Evolutionary conservation across 2,888 invertebrate genomes (phyloP), one percentile per base, ranked within the genome.

Genomic region (Dryadula phaetusa): DNA sequence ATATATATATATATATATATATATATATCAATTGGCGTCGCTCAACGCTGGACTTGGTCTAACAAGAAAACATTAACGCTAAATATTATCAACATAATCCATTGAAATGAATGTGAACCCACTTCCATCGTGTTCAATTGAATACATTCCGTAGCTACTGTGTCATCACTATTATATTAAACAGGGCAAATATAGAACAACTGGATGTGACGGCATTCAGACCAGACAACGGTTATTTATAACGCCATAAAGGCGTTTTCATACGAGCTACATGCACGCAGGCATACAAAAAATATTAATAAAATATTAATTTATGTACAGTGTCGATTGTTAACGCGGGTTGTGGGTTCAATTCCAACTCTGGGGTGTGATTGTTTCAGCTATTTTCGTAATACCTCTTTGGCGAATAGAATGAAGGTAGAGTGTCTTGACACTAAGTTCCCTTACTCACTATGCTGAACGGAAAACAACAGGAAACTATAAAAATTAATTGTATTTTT

Each of bases 191-290:
- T 46, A 46, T 37, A 37, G 20, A 25, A 25, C 42, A 64, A 63
- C 42, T 34, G 34, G 32, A 34, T 2, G 53, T 66, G 69, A 69
- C 63, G 69, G 52, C 25, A 66, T 52, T 28, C 49, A 32, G 47
- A 68, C 53, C 61, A 47, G 66, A 60, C 37, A 12, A 22, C 53
- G 46, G 58, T 60, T 69, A 69, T 69, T 69, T 69, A 40, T 34
- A 66, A 66, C 69, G 69, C 47, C 66, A 40, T 37, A 61, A 22
- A 42, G 69, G 63, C 69, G 62, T 61, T 63, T 54, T 44, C 61
- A 66, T 60, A 60, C 14, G 60, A 52, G 28, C 52, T 44, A 28
- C 44, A 64, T 10, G 18, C 34, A 44, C 54, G 28, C 16, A 12
- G 2, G 37, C 4, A 37, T 40, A 6, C 34, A 14, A 14, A 37